Base-by-base conservation (phyloP, 2,113 vertebrate species). In the Leptobrachium leishanense region DNA sequence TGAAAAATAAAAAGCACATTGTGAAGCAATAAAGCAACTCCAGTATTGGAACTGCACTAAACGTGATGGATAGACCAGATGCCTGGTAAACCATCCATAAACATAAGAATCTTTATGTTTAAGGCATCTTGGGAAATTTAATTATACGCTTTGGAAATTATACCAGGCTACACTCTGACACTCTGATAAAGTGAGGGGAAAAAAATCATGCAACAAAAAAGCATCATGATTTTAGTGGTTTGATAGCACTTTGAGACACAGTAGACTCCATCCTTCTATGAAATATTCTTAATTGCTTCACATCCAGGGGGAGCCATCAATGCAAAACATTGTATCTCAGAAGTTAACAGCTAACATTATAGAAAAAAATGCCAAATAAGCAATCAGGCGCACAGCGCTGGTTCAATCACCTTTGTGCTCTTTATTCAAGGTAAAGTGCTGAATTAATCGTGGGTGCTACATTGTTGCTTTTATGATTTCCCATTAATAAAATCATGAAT, bases 31-130 rank as follows among this genome's bases (percentile, higher is more conserved):
- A 81, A 81, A 81, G 71, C 54, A 68, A 68, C 13, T 13, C 72
- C 20, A 57, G 78, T 74, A 72, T 74, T 74, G 78, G 78, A 71
- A 81, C 53, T 74, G 43, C 72, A 81, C 64, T 81, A 81, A 81
- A 81, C 73, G 78, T 81, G 78, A 81, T 81, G 71, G 78, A 81
- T 81, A 74, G 71, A 43, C 78, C 78, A 81, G 78, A 81, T 81
- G 78, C 54, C 78, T 68, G 71, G 74, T 68, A 74, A 74, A 72
- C 72, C 66, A 81, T 74, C 78, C 72, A 81, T 81, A 74, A 81
- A 74, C 78, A 69, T 46, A 74, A 68, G 78, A 81, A 81, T 68
- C 65, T 81, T 74, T 74, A 81, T 81, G 72, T 74, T 81, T 74
- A 42, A 50, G 54, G 72, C 20, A 68, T 13, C 78, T 68, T 81